Base-by-base conservation (phyloP, 2,797 vertebrate genomes). In the Eulemur rubriventer region DNA sequence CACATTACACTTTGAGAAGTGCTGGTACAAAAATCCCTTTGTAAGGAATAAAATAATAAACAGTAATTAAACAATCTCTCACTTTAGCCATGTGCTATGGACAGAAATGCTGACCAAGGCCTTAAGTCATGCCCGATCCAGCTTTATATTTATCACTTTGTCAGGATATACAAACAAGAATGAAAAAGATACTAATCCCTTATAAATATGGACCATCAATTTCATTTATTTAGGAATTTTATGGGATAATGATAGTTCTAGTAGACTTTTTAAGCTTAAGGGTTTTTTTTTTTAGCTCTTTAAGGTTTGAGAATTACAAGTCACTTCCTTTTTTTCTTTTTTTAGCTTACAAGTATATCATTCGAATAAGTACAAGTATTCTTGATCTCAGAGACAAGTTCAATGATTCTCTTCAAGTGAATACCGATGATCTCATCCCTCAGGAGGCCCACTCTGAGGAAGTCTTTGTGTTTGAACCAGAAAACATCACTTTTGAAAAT, bases 311-410 rank as follows among this genome's bases (percentile, higher is more conserved):
- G 33, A 88, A 85, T 89, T 91, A 50, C 20, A 70, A 83, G 20
- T 83, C 11, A 28, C 1, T 9, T 43, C 14, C 14, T 46, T 57
- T 55, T 75, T 30, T 46, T 73, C 33, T 20, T 79, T 70, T 96
- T 96, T 84, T 69, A 98, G 98, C 96, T 93, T 18, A 84, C 43
- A 57, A 48, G 24, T 98, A 98, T 55, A 97, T 98, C 46, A 95
- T 98, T 79, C 67, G 96, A 95, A 97, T 98, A 89, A 98, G 97
- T 69, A 67, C 84, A 69, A 92, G 30, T 69, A 89, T 97, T 73
- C 72, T 95, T 63, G 96, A 98, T 20, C 97, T 98, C 59, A 97
- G 97, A 94, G 75, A 98, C 82, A 98, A 97, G 26, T 98, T 98
- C 76, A 78, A 80, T 20, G 86, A 67, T 4, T 96, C 97, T 4